phyloP scores from a whole-genome alignment of 2,113 vertebrate genomes.

The Illadopsis cleaveri region DNA sequence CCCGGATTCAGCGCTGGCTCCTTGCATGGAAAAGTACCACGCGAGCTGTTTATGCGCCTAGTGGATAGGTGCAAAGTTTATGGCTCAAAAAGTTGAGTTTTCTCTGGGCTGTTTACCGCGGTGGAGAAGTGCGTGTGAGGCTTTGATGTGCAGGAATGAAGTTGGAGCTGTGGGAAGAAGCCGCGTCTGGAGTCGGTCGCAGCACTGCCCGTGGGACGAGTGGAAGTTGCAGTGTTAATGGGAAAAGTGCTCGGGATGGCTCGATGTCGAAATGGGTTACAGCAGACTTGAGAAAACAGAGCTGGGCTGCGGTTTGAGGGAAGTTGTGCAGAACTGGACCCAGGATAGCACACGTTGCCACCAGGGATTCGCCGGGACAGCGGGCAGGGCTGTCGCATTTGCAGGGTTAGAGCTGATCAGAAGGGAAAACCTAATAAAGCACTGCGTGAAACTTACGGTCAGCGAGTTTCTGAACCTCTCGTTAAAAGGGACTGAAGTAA shows the following conservation, averaged over 20 bases:
- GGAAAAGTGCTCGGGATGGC: not conserved
- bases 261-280: not conserved
- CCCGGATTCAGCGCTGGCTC: not conserved
- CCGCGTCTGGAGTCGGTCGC: rapidly evolving
- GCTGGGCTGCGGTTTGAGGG: not conserved
- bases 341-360: rapidly evolving
- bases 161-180: not conserved
- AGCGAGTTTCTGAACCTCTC: not conserved
- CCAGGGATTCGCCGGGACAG: rapidly evolving
- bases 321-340: not conserved
- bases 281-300: not conserved
- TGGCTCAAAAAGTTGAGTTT: not conserved
- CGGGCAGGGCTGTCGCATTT: rapidly evolving
- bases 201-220: not conserved
- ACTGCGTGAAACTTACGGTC: not conserved
- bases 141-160: not conserved
- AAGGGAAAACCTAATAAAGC: rapidly evolving
- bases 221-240: not conserved
- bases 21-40: not conserved
- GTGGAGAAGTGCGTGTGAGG: not conserved
- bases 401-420: not conserved
- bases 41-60: not conserved
- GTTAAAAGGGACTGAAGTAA: not conserved
- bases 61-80: not conserved
- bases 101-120: not conserved